Percentiles rank a stretch among this genome's conserved stretches.
phyloP scores from a whole-genome alignment of 2,888 invertebrate species.

The Caenorhabditis parvicauda region DNA sequence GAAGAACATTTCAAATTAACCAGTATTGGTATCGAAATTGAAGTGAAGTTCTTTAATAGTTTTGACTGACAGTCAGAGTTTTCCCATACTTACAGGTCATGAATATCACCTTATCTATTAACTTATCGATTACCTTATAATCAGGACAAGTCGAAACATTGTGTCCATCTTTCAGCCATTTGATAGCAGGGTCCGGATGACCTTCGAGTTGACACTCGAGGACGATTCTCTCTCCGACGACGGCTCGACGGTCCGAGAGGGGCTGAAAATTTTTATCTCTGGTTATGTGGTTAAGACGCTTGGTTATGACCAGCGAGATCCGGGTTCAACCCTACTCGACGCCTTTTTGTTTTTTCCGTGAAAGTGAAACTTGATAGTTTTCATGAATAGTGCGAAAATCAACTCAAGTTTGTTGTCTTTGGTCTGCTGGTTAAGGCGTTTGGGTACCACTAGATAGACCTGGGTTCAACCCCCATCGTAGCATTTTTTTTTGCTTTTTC shows the following conservation, averaged over 20 bases:
- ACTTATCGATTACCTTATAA: slow-evolving; percentile 58
- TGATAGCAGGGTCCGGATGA: slow-evolving; percentile 62
- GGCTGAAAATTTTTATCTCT: slow-evolving; percentile 48
- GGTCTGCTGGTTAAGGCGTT: too few relatives aligned
- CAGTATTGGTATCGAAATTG: too few relatives aligned
- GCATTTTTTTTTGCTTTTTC: too few relatives aligned
- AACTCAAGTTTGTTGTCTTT: too few relatives aligned
- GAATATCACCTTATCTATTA: not conserved
- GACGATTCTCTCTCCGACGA: slow-evolving; percentile 60
- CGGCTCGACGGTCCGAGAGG: slow-evolving; percentile 59
- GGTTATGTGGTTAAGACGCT: not conserved
- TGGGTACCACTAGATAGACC: too few relatives aligned
- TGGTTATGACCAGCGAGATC: not conserved
- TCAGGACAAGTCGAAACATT: slow-evolving; percentile 62
- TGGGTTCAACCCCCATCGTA: too few relatives aligned
- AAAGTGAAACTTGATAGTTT: too few relatives aligned
- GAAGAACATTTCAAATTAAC: too few relatives aligned
- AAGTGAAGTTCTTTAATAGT: too few relatives aligned
- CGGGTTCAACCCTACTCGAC: too few relatives aligned
- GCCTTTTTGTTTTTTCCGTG: too few relatives aligned
- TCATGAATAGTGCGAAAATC: too few relatives aligned
- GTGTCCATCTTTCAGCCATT: slow-evolving; percentile 63
- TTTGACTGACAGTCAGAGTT: not conserved
- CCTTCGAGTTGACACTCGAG: slow-evolving; percentile 62
- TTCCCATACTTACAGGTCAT: not conserved